These are phyloP conservation scores for Melanotaenia boesemani DNA, from an alignment of 2,797 vertebrate genomes.

Conservation along the genomic window DNA sequence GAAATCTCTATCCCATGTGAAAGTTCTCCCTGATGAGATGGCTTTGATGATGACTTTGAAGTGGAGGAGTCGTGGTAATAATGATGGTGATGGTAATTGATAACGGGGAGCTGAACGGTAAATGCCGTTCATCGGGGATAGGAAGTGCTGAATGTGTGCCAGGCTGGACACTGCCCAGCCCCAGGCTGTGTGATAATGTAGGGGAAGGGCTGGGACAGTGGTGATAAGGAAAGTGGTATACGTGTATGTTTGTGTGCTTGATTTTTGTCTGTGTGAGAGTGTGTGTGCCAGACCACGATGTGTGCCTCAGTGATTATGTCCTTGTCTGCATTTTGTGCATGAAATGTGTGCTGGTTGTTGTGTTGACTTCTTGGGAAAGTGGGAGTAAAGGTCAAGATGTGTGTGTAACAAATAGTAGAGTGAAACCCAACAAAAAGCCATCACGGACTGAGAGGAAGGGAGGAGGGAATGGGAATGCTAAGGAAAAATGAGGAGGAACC, in stretches of 20 bases:
- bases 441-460: slow-evolving; percentile 34
- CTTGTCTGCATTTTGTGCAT: neutral
- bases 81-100: slow-evolving; percentile 70
- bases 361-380: neutral
- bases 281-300: slow-evolving; percentile 5
- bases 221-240: slow-evolving; percentile 63
- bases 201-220: slow-evolving; percentile 71
- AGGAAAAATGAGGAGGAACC: neutral
- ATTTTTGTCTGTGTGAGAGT: slow-evolving; percentile 33
- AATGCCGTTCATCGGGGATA: slow-evolving; percentile 76
- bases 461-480: neutral
- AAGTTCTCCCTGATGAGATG: slow-evolving; percentile 59
- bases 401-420: slow-evolving; percentile 67
- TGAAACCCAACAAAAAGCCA: slow-evolving; percentile 52
- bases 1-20: slow-evolving; percentile 69
- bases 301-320: slow-evolving; percentile 4
- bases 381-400: slow-evolving; percentile 35
- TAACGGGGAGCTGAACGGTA: slow-evolving; percentile 73
- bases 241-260: slow-evolving; percentile 17
- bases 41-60: slow-evolving; percentile 77
- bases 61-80: slow-evolving; percentile 66
- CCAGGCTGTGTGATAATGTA: slow-evolving; percentile 73
- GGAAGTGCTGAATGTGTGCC: slow-evolving; percentile 68
- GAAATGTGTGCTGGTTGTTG: slow-evolving; percentile 8
- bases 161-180: slow-evolving; percentile 65